phyloP scores from a whole-genome alignment of 2,797 vertebrate genomes.

The Xiphorhynchus erythropygius region DNA sequence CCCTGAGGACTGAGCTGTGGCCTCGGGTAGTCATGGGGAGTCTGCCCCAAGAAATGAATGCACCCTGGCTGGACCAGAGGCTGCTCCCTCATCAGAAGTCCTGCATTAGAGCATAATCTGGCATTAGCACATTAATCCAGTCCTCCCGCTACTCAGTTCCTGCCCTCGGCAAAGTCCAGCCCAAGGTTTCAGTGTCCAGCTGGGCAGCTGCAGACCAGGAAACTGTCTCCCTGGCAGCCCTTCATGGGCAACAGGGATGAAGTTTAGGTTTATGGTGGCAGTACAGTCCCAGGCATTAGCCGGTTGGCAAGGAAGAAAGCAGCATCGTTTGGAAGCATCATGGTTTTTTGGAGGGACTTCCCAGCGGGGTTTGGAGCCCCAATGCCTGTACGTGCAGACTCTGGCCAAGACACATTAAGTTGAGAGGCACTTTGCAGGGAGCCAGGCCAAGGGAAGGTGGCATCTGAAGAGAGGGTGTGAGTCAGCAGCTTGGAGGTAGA shows the following conservation, averaged over 20 bases:
- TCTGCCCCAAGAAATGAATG: not conserved
- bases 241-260: not conserved
- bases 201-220: not conserved
- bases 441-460: not conserved
- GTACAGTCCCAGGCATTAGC: not conserved
- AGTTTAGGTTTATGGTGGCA: not conserved
- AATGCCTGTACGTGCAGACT: not conserved
- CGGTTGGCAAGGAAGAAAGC: fast-evolving
- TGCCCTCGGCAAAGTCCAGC: not conserved
- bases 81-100: slow-evolving; percentile 7
- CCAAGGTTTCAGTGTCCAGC: slow-evolving; percentile 5
- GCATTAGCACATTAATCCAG: slow-evolving; percentile 50
- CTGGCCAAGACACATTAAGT: not conserved
- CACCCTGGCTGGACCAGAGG: not conserved
- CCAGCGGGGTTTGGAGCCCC: fast-evolving
- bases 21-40: fast-evolving
- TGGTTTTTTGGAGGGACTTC: not conserved
- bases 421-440: not conserved
- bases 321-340: not conserved
- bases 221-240: not conserved
- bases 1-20: not conserved
- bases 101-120: slow-evolving; percentile 59
- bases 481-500: slow-evolving; percentile 27
- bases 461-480: slow-evolving; percentile 33
- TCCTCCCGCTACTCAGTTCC: not conserved